Evolutionary conservation across 1,140 invertebrate species (phyloP).

Genomic region (Ostrea edulis): DNA sequence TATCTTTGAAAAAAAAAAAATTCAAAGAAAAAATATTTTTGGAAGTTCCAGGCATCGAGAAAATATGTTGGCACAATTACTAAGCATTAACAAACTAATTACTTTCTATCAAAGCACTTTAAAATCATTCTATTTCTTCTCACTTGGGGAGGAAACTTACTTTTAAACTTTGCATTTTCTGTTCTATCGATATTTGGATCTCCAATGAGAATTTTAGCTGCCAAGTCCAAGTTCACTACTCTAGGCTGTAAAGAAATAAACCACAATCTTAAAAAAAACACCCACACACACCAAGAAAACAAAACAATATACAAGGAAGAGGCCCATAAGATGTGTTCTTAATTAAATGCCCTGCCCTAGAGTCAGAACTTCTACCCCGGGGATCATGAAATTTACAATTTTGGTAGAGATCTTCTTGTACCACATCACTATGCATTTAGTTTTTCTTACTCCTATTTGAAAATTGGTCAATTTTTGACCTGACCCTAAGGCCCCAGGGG

Average conservation of each 20-base stretch:
- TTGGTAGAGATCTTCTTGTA: too few species aligned
- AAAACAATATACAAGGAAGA: too few species aligned
- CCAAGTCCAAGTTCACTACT: constrained; percentile 85
- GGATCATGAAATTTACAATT: too few species aligned
- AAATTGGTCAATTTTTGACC: too few species aligned
- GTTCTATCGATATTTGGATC: constrained; percentile 79
- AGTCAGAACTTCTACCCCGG: too few species aligned
- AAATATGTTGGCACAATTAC: not conserved
- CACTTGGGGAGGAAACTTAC: constrained; percentile 69
- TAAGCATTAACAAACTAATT: constrained; percentile 51
- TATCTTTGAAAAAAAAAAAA: not conserved
- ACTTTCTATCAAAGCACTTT: constrained; percentile 75
- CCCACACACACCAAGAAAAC: too few species aligned
- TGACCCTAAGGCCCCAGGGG: too few species aligned
- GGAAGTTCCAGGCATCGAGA: not conserved
- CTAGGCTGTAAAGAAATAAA: constrained; percentile 81
- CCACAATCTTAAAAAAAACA: too few species aligned
- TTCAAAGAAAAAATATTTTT: not conserved
- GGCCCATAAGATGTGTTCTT: too few species aligned
- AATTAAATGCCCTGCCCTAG: too few species aligned
- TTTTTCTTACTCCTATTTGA: too few species aligned
- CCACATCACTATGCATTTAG: too few species aligned
- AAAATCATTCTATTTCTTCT: not conserved
- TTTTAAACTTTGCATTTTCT: constrained; percentile 79
- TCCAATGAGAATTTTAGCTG: constrained; percentile 84